Conservation (phyloP, 1,140 invertebrate genomes). For the Pogonognathellus flavescens region DNA sequence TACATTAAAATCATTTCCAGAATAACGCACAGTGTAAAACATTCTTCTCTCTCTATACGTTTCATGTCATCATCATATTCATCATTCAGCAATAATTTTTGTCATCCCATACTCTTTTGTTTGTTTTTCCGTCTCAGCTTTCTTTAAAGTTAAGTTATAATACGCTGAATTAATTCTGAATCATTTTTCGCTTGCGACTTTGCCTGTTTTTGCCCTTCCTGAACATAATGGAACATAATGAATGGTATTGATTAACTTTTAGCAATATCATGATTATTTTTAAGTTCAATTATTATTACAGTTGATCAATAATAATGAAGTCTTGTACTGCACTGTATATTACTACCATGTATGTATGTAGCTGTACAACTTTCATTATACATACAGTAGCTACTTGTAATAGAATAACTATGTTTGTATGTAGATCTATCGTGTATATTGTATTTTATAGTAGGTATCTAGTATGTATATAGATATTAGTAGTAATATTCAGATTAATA, state of each 20-base stretch:
- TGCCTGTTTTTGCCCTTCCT: constrained; percentile 1
- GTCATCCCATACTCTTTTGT: background rate
- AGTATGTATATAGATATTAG: constrained; percentile 13
- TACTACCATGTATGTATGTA: constrained; percentile 29
- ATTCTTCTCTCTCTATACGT: too few relatives aligned
- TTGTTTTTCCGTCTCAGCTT: background rate
- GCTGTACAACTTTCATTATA: constrained; percentile 7
- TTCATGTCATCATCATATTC: too few relatives aligned
- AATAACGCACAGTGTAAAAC: too few relatives aligned
- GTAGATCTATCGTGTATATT: too few relatives aligned
- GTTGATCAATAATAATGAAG: background rate
- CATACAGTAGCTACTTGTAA: constrained; percentile 14
- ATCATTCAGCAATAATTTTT: too few relatives aligned
- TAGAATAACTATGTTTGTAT: constrained; percentile 49
- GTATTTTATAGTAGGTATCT: background rate
- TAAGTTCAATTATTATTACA: background rate
- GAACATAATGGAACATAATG: constrained; percentile 18
- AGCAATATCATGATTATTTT: constrained; percentile 30
- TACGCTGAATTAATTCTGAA: background rate
- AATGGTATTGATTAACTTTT: background rate
- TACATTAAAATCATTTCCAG: too few relatives aligned
- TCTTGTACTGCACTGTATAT: constrained; percentile 42
- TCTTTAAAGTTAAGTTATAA: background rate
- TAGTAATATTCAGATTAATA: constrained; percentile 6
- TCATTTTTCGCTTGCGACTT: too few relatives aligned